Evolutionary conservation across 2,113 vertebrate genomes (phyloP).

Genomic region (Heliornis fulica): DNA sequence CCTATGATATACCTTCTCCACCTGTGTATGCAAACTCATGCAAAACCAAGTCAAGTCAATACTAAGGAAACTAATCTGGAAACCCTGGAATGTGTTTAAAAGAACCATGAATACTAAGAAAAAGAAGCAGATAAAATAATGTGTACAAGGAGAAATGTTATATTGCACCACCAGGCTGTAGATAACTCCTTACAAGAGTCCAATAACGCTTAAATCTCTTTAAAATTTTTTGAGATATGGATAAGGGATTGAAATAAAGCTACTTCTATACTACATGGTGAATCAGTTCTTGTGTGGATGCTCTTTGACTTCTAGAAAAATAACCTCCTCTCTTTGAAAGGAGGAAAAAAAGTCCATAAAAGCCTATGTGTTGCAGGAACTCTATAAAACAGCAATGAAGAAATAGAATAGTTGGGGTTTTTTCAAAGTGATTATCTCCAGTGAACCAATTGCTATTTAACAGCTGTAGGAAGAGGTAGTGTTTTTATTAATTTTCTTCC

Average conservation of each 20-base stretch:
- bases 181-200: background rate
- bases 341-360: background rate
- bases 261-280: background rate
- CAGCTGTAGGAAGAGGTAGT: background rate
- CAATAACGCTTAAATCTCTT: background rate
- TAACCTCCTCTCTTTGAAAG: background rate
- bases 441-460: background rate
- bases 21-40: background rate
- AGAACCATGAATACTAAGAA: background rate
- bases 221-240: background rate
- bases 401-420: background rate
- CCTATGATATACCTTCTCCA: background rate
- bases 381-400: background rate
- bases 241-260: background rate
- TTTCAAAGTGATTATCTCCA: background rate
- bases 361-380: background rate
- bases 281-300: background rate
- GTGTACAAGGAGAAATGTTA: accelerated
- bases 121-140: background rate
- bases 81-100: background rate
- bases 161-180: background rate
- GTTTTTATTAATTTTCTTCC: background rate
- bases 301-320: background rate
- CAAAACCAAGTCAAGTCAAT: background rate
- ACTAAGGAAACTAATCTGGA: background rate